Conservation (phyloP, 2,113 vertebrate genomes). For the Rana temporaria region DNA sequence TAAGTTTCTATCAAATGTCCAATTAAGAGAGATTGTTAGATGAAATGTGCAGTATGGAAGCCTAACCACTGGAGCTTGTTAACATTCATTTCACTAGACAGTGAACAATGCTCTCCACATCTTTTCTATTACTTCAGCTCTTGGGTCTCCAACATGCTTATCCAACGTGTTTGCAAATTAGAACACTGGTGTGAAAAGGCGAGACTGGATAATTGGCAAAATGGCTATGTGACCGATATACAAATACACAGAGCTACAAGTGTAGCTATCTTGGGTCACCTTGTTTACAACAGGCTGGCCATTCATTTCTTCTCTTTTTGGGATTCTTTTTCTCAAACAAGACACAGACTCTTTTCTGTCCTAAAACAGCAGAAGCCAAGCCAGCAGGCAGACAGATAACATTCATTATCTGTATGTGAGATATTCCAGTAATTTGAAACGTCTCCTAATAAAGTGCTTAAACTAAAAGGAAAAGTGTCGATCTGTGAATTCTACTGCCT, state of each 20-base stretch:
- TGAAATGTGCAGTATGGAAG: background rate
- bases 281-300: constrained; percentile 54
- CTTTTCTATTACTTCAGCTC: constrained; percentile 11
- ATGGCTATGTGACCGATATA: constrained; percentile 46
- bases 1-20: background rate
- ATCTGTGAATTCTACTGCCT: constrained; percentile 1
- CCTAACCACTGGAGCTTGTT: constrained; percentile 10
- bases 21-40: background rate
- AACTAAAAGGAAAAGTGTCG: background rate
- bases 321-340: constrained; percentile 49
- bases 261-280: constrained; percentile 51
- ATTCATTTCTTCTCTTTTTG: constrained; percentile 39
- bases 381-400: constrained; percentile 35
- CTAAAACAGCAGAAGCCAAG: constrained; percentile 27
- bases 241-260: constrained; percentile 50
- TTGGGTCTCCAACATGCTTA: constrained; percentile 20
- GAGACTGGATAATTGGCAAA: constrained; percentile 46
- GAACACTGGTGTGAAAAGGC: constrained; percentile 38
- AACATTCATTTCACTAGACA: constrained; percentile 40
- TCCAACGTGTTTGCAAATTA: constrained; percentile 48
- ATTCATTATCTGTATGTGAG: constrained; percentile 49
- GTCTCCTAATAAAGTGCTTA: constrained; percentile 36
- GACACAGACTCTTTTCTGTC: constrained; percentile 39
- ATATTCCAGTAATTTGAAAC: constrained; percentile 41
- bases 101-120: constrained; percentile 47